These are phyloP conservation scores for Mylabris sibirica DNA, from an alignment of 2,888 invertebrate genomes.

Conservation along the genomic window DNA sequence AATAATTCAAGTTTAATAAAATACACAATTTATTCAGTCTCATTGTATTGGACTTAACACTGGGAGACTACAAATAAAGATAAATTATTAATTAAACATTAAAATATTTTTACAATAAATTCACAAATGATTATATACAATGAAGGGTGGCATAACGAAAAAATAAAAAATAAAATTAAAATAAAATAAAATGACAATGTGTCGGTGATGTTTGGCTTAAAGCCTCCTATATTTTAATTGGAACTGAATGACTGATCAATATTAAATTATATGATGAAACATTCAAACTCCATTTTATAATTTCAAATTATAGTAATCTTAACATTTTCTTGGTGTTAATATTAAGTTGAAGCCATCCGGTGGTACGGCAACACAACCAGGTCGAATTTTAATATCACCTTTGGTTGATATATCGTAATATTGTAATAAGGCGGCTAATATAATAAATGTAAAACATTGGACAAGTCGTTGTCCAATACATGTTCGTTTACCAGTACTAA, in stretches of 20 bases:
- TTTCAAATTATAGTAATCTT: constrained; percentile 18
- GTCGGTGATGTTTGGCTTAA: constrained; percentile 49
- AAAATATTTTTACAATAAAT: constrained; percentile 55
- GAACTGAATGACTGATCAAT: constrained; percentile 5
- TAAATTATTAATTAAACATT: constrained; percentile 49
- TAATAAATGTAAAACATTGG: constrained; percentile 77
- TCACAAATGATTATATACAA: constrained; percentile 55
- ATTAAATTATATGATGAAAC: background rate
- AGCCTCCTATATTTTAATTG: constrained; percentile 39
- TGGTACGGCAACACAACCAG: constrained; percentile 78
- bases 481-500: constrained; percentile 86
- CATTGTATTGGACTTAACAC: constrained; percentile 57
- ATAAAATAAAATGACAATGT: constrained; percentile 45
- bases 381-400: constrained; percentile 67
- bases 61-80: constrained; percentile 50
- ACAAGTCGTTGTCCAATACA: constrained; percentile 86
- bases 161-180: constrained; percentile 41
- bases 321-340: constrained; percentile 63
- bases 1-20: constrained; percentile 45
- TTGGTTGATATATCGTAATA: constrained; percentile 72
- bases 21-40: constrained; percentile 60
- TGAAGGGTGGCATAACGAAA: constrained; percentile 40
- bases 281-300: constrained; percentile 13
- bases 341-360: constrained; percentile 74
- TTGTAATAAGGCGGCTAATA: constrained; percentile 76